These are phyloP conservation scores for Dendronephthya gigantea DNA, from an alignment of 64 coral and sea anemone species.

Conservation along the genomic window DNA sequence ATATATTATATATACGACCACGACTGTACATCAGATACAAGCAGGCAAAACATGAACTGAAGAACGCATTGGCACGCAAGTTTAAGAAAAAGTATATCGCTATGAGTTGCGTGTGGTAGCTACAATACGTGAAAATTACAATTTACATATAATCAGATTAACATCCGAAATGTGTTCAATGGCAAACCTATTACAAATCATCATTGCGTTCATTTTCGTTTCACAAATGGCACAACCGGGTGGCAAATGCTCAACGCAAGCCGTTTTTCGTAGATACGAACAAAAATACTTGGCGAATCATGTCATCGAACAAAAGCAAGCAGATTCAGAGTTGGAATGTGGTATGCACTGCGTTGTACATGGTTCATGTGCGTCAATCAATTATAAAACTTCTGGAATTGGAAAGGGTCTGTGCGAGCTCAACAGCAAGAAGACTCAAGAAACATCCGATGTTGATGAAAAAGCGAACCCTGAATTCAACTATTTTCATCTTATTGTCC, in stretches of 20 bases:
- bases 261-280: background rate
- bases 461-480: background rate
- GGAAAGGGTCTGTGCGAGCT: background rate
- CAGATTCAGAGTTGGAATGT: background rate
- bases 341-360: background rate
- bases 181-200: too few species aligned
- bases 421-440: background rate
- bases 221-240: too few species aligned
- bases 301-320: background rate
- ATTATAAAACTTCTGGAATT: background rate
- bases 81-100: too few species aligned
- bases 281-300: background rate
- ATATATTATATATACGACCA: too few species aligned
- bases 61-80: too few species aligned
- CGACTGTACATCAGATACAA: too few species aligned
- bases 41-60: too few species aligned
- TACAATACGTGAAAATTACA: too few species aligned
- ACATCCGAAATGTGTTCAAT: too few species aligned
- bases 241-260: background rate
- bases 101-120: too few species aligned
- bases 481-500: background rate
- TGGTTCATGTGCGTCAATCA: background rate
- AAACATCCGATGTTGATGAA: background rate
- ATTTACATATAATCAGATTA: too few species aligned
- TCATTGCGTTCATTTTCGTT: too few species aligned